These are phyloP conservation scores for Azorinus chamasolen DNA, from an alignment of 2,888 invertebrate genomes.

Conservation along the genomic window DNA sequence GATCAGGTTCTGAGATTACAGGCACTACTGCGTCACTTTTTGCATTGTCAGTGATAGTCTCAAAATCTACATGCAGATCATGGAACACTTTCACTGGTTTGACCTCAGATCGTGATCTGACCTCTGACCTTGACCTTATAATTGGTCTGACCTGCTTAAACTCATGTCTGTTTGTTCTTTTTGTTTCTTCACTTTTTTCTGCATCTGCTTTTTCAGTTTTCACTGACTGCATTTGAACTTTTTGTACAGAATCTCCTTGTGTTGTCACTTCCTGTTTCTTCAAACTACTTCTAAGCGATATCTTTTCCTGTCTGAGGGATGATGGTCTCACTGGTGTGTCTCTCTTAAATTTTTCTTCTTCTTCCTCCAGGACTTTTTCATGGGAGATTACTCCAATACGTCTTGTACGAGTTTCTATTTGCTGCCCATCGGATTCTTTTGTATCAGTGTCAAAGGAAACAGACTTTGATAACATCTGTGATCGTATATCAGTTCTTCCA, in stretches of 20 bases:
- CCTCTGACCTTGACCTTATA: conserved; percentile 55
- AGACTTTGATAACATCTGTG: conserved; percentile 8
- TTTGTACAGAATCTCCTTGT: not conserved
- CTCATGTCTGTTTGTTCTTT: conserved; percentile 16
- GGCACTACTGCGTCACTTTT: not conserved
- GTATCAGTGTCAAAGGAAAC: conserved; percentile 14
- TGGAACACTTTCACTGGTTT: conserved; percentile 59
- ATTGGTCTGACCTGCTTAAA: conserved; percentile 39
- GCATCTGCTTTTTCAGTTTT: not conserved
- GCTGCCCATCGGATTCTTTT: conserved; percentile 7
- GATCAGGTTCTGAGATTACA: conserved; percentile 2
- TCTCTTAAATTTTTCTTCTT: conserved; percentile 9
- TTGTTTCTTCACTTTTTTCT: not conserved
- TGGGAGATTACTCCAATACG: conserved; percentile 21
- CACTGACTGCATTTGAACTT: not conserved
- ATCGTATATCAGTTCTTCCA: conserved; percentile 41
- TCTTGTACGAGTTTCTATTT: conserved; percentile 19
- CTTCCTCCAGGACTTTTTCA: not conserved
- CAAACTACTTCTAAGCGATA: not conserved
- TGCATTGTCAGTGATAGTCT: not conserved
- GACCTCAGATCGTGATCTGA: conserved; percentile 30
- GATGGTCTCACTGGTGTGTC: not conserved
- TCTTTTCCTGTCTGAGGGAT: not conserved
- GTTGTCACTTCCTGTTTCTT: not conserved
- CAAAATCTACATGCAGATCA: conserved; percentile 48